Evolutionary conservation across 37 sponge, comb jelly and placozoan genomes (phyloP).

Genomic region (Mnemiopsis leidyi): DNA sequence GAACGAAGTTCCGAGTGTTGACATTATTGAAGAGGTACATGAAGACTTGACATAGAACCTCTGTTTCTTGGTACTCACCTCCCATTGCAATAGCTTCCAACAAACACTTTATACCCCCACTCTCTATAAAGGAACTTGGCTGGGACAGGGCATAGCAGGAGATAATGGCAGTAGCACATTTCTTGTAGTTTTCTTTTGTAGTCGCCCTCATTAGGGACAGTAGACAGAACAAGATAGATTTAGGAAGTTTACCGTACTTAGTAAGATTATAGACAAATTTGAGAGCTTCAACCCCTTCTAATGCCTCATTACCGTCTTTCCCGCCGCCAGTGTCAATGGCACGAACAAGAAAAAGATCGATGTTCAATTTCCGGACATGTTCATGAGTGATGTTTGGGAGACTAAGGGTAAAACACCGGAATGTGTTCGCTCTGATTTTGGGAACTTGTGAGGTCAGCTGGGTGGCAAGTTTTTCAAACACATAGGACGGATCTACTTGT

Average conservation of each 20-base stretch:
- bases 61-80: constrained; percentile 43
- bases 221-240: constrained; percentile 7
- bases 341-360: constrained; percentile 43
- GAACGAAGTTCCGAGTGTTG: constrained; percentile 25
- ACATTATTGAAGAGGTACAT: constrained; percentile 55
- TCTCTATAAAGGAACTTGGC: constrained; percentile 6
- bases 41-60: constrained; percentile 55
- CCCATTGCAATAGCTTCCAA: constrained; percentile 63
- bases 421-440: constrained; percentile 27
- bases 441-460: constrained; percentile 22
- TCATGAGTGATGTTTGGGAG: constrained; percentile 15
- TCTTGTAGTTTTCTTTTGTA: constrained; percentile 45
- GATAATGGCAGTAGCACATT: constrained; percentile 54
- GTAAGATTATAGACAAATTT: constrained; percentile 40
- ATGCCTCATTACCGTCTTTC: constrained; percentile 52
- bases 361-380: constrained; percentile 22
- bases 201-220: constrained; percentile 16
- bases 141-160: constrained; percentile 54
- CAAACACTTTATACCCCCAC: constrained; percentile 37
- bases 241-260: constrained; percentile 32
- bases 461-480: constrained; percentile 34
- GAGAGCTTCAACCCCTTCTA: constrained; percentile 58
- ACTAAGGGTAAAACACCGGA: constrained; percentile 46
- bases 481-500: background rate
- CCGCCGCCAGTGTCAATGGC: constrained; percentile 60